Conservation (phyloP, 2,113 vertebrate species). For the Motacilla alba region DNA sequence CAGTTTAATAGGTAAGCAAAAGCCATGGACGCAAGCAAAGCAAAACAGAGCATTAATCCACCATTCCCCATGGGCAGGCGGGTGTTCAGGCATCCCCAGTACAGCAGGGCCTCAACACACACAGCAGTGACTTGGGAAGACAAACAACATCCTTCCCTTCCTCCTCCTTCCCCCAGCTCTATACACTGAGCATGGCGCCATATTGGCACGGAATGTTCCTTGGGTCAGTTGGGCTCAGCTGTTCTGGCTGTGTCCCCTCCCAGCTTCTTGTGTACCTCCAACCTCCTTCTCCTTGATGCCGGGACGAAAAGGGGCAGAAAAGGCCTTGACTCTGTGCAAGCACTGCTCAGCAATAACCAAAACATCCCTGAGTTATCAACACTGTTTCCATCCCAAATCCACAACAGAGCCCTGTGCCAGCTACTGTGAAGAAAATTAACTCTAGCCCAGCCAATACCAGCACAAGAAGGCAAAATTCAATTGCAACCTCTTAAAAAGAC, state of each 20-base stretch:
- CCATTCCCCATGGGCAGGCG: not conserved
- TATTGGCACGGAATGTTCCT: not conserved
- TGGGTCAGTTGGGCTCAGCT: not conserved
- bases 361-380: not conserved
- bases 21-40: not conserved
- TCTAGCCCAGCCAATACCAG: not conserved
- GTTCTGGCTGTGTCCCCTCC: not conserved
- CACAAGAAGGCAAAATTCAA: not conserved
- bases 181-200: accelerated
- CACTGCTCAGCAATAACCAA: not conserved
- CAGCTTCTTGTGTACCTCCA: not conserved
- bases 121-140: not conserved
- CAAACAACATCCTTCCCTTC: not conserved
- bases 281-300: not conserved
- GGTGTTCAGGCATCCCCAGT: not conserved
- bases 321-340: not conserved
- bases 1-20: not conserved
- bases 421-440: not conserved
- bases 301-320: not conserved
- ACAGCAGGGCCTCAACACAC: not conserved
- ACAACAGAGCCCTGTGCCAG: not conserved
- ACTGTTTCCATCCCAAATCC: not conserved
- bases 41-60: not conserved
- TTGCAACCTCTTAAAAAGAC: conserved; percentile 1
- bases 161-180: not conserved